Evolutionary conservation across 2,113 vertebrate genomes (phyloP).

Genomic region (Melanostigma gelatinosum): DNA sequence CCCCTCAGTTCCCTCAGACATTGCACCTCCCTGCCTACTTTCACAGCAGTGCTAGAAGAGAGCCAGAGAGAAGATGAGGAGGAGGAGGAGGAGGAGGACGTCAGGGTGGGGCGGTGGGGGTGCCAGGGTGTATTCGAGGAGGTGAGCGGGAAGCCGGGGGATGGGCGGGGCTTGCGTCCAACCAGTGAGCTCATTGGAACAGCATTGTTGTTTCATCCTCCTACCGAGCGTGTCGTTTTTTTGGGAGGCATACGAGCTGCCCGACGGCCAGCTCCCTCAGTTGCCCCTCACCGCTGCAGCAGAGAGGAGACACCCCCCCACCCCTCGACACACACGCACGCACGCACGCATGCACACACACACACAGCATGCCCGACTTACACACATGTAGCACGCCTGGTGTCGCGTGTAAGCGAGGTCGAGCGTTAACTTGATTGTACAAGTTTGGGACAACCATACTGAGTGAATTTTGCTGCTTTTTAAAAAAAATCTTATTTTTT

Average conservation of each 20-base stretch:
- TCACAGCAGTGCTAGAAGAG: conserved; percentile 83
- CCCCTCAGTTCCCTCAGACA: conserved; percentile 88
- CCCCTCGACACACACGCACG: background rate
- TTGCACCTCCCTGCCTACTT: conserved; percentile 85
- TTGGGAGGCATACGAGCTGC: conserved; percentile 90
- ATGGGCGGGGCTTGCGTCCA: conserved; percentile 91
- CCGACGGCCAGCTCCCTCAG: conserved; percentile 71
- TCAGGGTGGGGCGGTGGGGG: conserved; percentile 80
- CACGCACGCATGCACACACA: background rate
- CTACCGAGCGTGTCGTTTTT: conserved; percentile 85
- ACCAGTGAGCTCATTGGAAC: conserved; percentile 99
- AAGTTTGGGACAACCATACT: background rate
- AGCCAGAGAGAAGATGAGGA: conserved; percentile 57
- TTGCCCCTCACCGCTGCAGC: conserved; percentile 59
- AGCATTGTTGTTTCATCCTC: conserved; percentile 85
- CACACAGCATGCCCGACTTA: conserved; percentile 27
- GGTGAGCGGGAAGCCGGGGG: conserved; percentile 82
- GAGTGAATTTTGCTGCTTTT: conserved; percentile 34
- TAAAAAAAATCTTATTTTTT: conserved; percentile 1
- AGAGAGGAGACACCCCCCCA: conserved; percentile 55
- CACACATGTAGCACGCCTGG: conserved; percentile 19
- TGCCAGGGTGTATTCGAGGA: conserved; percentile 45
- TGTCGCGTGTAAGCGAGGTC: background rate
- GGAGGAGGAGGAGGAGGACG: conserved; percentile 66
- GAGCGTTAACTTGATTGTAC: background rate